A percentile compares a stretch with the other conserved stretches of the same genome.
Evolutionary conservation across 2,888 invertebrate species (phyloP).

Genomic region (Cheilosia impressa): DNA sequence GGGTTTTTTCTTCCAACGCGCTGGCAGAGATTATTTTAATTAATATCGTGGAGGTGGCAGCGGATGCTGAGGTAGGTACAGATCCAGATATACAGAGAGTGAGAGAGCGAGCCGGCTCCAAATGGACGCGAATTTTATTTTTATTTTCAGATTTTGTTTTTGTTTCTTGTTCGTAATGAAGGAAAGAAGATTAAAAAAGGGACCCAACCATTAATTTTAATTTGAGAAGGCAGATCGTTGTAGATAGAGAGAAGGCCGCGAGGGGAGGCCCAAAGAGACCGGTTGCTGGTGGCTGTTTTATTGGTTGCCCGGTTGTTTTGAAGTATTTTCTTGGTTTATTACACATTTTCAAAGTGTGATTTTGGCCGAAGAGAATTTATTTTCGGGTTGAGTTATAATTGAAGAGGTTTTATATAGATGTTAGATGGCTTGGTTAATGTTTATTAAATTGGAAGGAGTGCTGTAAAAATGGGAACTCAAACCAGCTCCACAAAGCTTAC

Average conservation of each 20-base stretch:
- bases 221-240: slow-evolving; percentile 66
- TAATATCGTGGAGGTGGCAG: slow-evolving; percentile 52
- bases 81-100: too few species aligned
- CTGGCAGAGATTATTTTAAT: slow-evolving; percentile 71
- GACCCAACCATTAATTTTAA: slow-evolving; percentile 72
- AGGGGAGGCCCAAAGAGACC: neutral
- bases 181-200: slow-evolving; percentile 73
- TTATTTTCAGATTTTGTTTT: slow-evolving; percentile 33
- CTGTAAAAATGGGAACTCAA: too few species aligned
- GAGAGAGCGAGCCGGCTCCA: neutral
- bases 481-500: too few species aligned
- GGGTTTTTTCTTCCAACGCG: slow-evolving; percentile 57
- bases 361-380: slow-evolving; percentile 58
- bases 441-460: slow-evolving; percentile 8
- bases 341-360: slow-evolving; percentile 68
- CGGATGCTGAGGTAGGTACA: neutral
- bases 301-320: slow-evolving; percentile 46
- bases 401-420: slow-evolving; percentile 64
- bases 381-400: slow-evolving; percentile 69
- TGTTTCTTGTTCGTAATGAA: slow-evolving; percentile 46
- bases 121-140: slow-evolving; percentile 58
- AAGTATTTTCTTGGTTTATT: slow-evolving; percentile 69
- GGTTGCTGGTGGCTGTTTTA: slow-evolving; percentile 19
- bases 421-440: slow-evolving; percentile 61
- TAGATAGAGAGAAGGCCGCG: neutral